These are phyloP conservation scores for Phlogophora meticulosa DNA, from an alignment of 2,888 invertebrate genomes.

Conservation along the genomic window DNA sequence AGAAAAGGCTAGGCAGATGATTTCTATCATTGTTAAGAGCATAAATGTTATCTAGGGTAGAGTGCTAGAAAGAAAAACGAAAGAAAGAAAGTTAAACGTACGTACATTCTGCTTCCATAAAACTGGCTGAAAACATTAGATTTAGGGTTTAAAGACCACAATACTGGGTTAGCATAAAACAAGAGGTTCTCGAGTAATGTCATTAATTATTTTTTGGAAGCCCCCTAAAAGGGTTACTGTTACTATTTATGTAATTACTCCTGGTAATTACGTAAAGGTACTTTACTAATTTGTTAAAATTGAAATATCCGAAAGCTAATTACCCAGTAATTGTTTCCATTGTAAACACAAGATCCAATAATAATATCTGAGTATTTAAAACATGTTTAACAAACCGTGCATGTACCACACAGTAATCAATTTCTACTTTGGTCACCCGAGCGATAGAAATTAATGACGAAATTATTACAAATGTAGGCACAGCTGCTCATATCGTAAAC, in stretches of 20 bases:
- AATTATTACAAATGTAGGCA: slow-evolving; percentile 71
- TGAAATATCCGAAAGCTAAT: slow-evolving; percentile 13
- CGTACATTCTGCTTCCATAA: too few species aligned
- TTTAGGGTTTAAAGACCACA: too few species aligned
- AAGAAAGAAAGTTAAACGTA: too few species aligned
- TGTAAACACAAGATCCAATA: slow-evolving; percentile 15
- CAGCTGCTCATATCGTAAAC: slow-evolving; percentile 76
- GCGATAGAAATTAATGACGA: slow-evolving; percentile 70
- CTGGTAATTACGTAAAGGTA: not conserved
- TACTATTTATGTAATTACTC: not conserved
- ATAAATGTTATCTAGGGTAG: too few species aligned
- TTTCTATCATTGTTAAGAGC: too few species aligned
- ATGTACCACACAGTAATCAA: slow-evolving; percentile 65
- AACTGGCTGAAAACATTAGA: too few species aligned
- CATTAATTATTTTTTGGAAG: too few species aligned
- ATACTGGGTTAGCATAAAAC: too few species aligned
- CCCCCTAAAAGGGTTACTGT: too few species aligned
- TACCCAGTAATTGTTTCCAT: slow-evolving; percentile 6
- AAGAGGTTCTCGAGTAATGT: too few species aligned
- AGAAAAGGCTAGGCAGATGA: too few species aligned
- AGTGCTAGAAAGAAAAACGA: too few species aligned
- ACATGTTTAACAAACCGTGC: slow-evolving; percentile 39
- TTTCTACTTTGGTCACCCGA: slow-evolving; percentile 66
- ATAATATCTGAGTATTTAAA: slow-evolving; percentile 39
- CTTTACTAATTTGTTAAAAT: not conserved